Conservation (phyloP, 2,888 invertebrate species). For the Phrixothrix hirtus region DNA sequence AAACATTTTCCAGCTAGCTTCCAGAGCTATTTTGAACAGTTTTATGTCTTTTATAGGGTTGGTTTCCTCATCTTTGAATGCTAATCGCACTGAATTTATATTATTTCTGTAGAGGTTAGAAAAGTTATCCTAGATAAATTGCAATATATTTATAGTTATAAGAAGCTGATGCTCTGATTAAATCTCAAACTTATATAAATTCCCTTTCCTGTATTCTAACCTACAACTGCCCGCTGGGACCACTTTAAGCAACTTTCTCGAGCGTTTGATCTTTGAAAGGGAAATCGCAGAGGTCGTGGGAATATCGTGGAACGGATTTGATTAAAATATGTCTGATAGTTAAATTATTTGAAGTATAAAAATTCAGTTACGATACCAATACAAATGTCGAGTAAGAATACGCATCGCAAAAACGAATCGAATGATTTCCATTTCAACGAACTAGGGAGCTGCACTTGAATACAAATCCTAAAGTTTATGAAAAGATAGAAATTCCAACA, state of each 20-base stretch:
- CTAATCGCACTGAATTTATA: no score
- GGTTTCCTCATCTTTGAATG: no score
- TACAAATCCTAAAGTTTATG: constrained; percentile 29
- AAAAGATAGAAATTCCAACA: constrained; percentile 33
- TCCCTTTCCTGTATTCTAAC: no score
- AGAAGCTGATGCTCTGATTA: no score
- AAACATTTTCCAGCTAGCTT: no score
- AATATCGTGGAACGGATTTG: constrained; percentile 10
- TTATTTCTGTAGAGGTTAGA: no score
- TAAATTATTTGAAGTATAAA: constrained; percentile 13
- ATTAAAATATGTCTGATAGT: constrained; percentile 9
- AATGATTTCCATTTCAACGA: constrained; percentile 38
- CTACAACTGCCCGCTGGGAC: constrained; percentile 4
- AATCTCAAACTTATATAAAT: no score
- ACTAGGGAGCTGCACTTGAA: constrained; percentile 28
- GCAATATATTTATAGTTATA: no score
- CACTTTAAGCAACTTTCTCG: constrained; percentile 1
- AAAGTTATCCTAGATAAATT: no score
- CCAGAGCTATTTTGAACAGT: no score
- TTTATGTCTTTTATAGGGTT: no score
- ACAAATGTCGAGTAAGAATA: constrained; percentile 31
- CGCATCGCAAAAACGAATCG: constrained; percentile 33
- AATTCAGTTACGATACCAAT: constrained; percentile 21
- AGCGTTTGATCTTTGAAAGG: constrained; percentile 3
- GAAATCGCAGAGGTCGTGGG: constrained; percentile 2